phyloP scores from a whole-genome alignment of 1,140 invertebrate species.

The Radopholus similis region DNA sequence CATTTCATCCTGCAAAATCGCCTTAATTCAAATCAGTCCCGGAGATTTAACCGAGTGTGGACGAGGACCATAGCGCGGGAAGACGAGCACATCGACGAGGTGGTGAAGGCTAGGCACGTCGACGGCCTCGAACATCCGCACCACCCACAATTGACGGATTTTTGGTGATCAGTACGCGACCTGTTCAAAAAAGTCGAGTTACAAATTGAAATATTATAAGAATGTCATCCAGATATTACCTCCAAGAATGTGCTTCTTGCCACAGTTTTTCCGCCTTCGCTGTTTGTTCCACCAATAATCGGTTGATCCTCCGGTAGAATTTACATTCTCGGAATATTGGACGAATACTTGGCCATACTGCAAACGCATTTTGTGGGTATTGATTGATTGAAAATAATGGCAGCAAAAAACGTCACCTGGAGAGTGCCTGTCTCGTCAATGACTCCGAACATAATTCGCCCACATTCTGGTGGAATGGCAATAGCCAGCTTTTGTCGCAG shows the following conservation, averaged over 20 bases:
- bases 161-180: slow-evolving; percentile 60
- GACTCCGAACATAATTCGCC: slow-evolving; percentile 61
- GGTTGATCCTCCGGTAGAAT: background rate
- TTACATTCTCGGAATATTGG: slow-evolving; percentile 48
- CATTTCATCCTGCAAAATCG: slow-evolving; percentile 61
- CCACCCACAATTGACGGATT: slow-evolving; percentile 62
- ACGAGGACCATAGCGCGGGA: slow-evolving; percentile 60
- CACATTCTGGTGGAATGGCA: slow-evolving; percentile 49
- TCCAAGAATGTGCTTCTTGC: background rate
- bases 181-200: slow-evolving; percentile 11
- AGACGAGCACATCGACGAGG: slow-evolving; percentile 62
- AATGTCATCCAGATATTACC: background rate
- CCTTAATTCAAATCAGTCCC: background rate
- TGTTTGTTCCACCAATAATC: background rate
- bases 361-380: too few relatives aligned
- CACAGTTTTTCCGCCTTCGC: background rate
- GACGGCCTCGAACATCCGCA: slow-evolving; percentile 60
- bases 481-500: slow-evolving; percentile 47
- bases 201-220: too few relatives aligned
- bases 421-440: slow-evolving; percentile 60
- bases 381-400: too few relatives aligned
- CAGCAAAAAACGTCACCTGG: background rate
- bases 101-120: slow-evolving; percentile 57
- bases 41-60: slow-evolving; percentile 55
- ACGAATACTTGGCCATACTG: slow-evolving; percentile 61